Evolutionary conservation across 35 echinoderm and acorn worm genomes (phyloP).

Genomic region (Eucidaris tribuloides): DNA sequence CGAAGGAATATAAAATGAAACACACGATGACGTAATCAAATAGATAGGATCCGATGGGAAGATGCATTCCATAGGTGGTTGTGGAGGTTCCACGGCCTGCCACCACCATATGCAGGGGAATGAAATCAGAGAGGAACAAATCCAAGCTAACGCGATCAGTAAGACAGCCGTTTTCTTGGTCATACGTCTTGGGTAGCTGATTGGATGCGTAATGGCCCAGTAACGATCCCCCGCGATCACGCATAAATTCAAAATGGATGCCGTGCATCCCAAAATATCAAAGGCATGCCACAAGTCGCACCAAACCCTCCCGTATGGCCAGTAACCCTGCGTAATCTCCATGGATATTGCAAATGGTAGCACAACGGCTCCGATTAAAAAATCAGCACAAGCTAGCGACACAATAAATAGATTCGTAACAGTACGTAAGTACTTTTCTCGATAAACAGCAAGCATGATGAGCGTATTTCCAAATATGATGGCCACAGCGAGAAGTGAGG

Average conservation of each 20-base stretch:
- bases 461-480: slow-evolving; percentile 75
- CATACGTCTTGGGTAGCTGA: slow-evolving; percentile 61
- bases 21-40: slow-evolving; percentile 60
- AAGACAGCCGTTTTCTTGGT: slow-evolving; percentile 55
- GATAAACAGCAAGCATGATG: slow-evolving; percentile 68
- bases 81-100: slow-evolving; percentile 52
- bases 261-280: slow-evolving; percentile 80
- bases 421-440: slow-evolving; percentile 44
- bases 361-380: slow-evolving; percentile 60
- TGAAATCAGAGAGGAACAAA: slow-evolving; percentile 59
- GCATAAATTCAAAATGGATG: slow-evolving; percentile 83
- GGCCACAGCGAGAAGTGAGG: slow-evolving; percentile 15
- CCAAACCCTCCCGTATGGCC: slow-evolving; percentile 59
- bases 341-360: slow-evolving; percentile 64
- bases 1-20: slow-evolving; percentile 77
- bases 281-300: slow-evolving; percentile 82
- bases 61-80: slow-evolving; percentile 32
- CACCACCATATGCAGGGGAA: slow-evolving; percentile 70
- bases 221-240: slow-evolving; percentile 61
- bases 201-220: slow-evolving; percentile 61
- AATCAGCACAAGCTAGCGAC: slow-evolving; percentile 64
- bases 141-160: slow-evolving; percentile 71
- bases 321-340: slow-evolving; percentile 48
- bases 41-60: slow-evolving; percentile 54
- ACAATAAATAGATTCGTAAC: slow-evolving; percentile 73